A percentile compares a stretch with the other conserved stretches of the same genome.
Conservation (phyloP, 2,113 vertebrate species). For the Hirundichthys speculiger region DNA sequence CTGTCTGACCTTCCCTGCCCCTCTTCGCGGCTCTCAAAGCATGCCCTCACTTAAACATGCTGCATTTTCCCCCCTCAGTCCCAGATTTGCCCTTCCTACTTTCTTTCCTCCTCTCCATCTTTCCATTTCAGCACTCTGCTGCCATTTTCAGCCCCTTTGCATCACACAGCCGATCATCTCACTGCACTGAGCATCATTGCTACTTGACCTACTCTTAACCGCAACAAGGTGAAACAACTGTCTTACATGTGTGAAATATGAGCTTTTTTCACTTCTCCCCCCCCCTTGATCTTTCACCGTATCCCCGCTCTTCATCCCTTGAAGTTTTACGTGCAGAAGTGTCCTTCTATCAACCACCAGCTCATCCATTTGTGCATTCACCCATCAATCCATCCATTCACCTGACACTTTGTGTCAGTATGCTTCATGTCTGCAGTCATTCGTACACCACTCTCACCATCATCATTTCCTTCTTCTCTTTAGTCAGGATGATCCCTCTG, state of each 20-base stretch:
- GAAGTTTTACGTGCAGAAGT: not conserved
- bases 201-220: slow-evolving; percentile 67
- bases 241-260: slow-evolving; percentile 46
- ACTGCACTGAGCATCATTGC: slow-evolving; percentile 46
- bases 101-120: slow-evolving; percentile 30
- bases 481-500: slow-evolving; percentile 31
- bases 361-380: slow-evolving; percentile 31
- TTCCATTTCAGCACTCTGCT: slow-evolving; percentile 58
- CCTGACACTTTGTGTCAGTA: slow-evolving; percentile 29
- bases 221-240: slow-evolving; percentile 60
- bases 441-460: not conserved
- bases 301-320: slow-evolving; percentile 2
- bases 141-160: slow-evolving; percentile 56
- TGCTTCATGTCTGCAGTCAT: slow-evolving; percentile 8
- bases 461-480: slow-evolving; percentile 16
- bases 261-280: slow-evolving; percentile 25
- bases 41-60: slow-evolving; percentile 53
- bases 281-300: not conserved
- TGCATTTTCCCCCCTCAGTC: slow-evolving; percentile 39
- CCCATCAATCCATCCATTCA: slow-evolving; percentile 36
- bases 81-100: slow-evolving; percentile 51
- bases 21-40: slow-evolving; percentile 43
- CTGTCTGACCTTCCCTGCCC: slow-evolving; percentile 54
- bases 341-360: slow-evolving; percentile 12
- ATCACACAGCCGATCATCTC: slow-evolving; percentile 39